A percentile compares a stretch with the other conserved stretches of the same genome.
These are phyloP conservation scores for Tautogolabrus adspersus DNA, from an alignment of 2,113 vertebrate species.

Conservation along the genomic window DNA sequence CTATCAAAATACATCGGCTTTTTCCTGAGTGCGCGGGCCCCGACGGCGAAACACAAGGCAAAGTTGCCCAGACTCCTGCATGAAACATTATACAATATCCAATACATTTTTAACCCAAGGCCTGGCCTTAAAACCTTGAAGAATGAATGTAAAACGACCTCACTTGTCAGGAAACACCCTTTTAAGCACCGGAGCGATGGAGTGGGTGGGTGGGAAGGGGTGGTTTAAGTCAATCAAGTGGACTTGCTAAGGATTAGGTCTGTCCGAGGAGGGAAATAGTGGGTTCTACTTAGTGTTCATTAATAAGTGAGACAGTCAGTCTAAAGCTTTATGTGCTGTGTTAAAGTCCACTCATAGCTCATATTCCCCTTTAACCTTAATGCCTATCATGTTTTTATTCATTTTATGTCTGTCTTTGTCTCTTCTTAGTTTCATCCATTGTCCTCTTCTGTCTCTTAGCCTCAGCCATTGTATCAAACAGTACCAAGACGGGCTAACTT, in stretches of 20 bases:
- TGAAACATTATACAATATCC: slow-evolving; percentile 80
- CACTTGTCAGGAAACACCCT: slow-evolving; percentile 79
- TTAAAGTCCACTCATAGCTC: not conserved
- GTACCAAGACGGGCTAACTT: too few relatives aligned
- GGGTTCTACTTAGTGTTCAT: slow-evolving; percentile 29
- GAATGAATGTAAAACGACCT: slow-evolving; percentile 76
- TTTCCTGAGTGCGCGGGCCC: slow-evolving; percentile 60
- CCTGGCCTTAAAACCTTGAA: slow-evolving; percentile 77
- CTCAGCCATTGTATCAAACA: too few relatives aligned
- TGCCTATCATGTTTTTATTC: too few relatives aligned
- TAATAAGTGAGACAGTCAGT: slow-evolving; percentile 37
- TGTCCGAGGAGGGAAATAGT: slow-evolving; percentile 20
- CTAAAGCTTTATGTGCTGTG: not conserved
- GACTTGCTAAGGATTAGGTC: slow-evolving; percentile 43
- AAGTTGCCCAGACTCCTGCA: slow-evolving; percentile 59
- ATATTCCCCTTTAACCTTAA: too few relatives aligned
- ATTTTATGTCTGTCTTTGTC: too few relatives aligned
- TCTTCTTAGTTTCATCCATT: too few relatives aligned
- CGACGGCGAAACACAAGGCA: slow-evolving; percentile 64
- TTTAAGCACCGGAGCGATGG: slow-evolving; percentile 66
- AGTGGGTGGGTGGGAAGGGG: slow-evolving; percentile 67
- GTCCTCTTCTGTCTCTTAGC: too few relatives aligned
- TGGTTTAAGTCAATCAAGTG: slow-evolving; percentile 73
- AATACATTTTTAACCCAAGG: slow-evolving; percentile 78
- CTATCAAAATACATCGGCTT: slow-evolving; percentile 78